These are phyloP conservation scores for Drosophila ironensis DNA, from an alignment of 1,140 invertebrate species.

Conservation along the genomic window DNA sequence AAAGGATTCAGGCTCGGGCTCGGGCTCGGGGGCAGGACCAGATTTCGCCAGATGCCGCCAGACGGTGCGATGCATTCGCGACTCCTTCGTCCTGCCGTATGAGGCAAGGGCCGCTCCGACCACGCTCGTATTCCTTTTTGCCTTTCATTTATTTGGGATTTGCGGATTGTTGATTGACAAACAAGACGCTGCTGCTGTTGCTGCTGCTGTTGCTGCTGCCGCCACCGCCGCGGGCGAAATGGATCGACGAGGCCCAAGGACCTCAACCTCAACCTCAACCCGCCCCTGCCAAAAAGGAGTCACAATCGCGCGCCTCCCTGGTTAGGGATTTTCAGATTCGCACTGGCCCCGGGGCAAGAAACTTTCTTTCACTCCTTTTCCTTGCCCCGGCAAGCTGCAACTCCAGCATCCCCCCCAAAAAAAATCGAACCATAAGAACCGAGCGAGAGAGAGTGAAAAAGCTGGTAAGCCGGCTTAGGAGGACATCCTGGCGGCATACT, in stretches of 20 bases:
- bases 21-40: slow-evolving; percentile 41
- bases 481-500: slow-evolving; percentile 38
- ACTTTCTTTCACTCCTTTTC: slow-evolving; percentile 41
- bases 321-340: slow-evolving; percentile 35
- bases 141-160: slow-evolving; percentile 26
- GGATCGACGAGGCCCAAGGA: not conserved
- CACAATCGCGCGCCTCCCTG: not conserved
- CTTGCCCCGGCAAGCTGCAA: slow-evolving; percentile 38
- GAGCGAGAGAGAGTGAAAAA: too few relatives aligned
- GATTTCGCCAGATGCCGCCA: slow-evolving; percentile 39
- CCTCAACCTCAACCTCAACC: not conserved
- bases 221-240: slow-evolving; percentile 35
- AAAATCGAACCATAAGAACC: not conserved
- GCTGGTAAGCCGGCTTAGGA: slow-evolving; percentile 71
- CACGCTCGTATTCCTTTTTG: slow-evolving; percentile 8
- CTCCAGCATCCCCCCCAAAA: not conserved
- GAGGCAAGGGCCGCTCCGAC: too few relatives aligned
- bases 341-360: slow-evolving; percentile 46
- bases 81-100: slow-evolving; percentile 4
- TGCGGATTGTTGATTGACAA: slow-evolving; percentile 50
- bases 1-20: slow-evolving; percentile 15
- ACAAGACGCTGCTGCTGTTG: slow-evolving; percentile 38
- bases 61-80: slow-evolving; percentile 38
- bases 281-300: slow-evolving; percentile 5
- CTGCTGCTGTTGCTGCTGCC: slow-evolving; percentile 18